phyloP scores from a whole-genome alignment of 2,797 vertebrate species.

The Euthynnus affinis region DNA sequence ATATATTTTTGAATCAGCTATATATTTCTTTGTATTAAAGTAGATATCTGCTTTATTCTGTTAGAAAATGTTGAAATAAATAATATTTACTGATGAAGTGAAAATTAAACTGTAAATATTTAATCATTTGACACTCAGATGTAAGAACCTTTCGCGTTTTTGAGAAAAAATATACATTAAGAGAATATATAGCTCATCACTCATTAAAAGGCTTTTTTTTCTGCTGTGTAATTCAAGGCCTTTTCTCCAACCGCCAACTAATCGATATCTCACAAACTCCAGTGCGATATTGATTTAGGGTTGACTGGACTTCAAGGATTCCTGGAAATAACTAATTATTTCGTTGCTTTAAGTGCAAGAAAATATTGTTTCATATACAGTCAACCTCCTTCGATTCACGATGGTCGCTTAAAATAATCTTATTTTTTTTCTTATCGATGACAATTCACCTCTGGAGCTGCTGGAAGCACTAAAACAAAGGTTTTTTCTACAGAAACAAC shows the following conservation, averaged over 20 bases:
- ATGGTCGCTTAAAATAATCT: slow-evolving; percentile 24
- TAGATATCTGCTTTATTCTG: neutral
- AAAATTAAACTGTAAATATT: neutral
- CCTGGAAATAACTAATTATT: slow-evolving; percentile 62
- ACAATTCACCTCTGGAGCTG: neutral
- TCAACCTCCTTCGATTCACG: slow-evolving; percentile 43
- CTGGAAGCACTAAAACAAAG: neutral
- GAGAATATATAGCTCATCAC: neutral
- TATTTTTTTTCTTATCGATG: slow-evolving; percentile 8
- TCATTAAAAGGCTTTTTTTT: slow-evolving; percentile 8
- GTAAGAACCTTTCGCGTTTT: neutral
- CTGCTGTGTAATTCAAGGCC: slow-evolving; percentile 43
- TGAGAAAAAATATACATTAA: neutral
- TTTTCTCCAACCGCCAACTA: slow-evolving; percentile 39
- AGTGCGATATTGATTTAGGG: slow-evolving; percentile 49
- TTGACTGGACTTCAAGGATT: slow-evolving; percentile 49
- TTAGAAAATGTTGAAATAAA: neutral
- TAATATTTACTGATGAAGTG: neutral
- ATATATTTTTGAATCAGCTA: neutral
- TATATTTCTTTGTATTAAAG: neutral
- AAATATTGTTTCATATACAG: slow-evolving; percentile 49
- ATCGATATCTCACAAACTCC: slow-evolving; percentile 62
- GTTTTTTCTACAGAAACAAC: neutral
- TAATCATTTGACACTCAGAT: neutral
- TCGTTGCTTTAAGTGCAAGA: slow-evolving; percentile 57